Evolutionary conservation across 1,140 invertebrate genomes (phyloP).

Genomic region (Lerema accius): DNA sequence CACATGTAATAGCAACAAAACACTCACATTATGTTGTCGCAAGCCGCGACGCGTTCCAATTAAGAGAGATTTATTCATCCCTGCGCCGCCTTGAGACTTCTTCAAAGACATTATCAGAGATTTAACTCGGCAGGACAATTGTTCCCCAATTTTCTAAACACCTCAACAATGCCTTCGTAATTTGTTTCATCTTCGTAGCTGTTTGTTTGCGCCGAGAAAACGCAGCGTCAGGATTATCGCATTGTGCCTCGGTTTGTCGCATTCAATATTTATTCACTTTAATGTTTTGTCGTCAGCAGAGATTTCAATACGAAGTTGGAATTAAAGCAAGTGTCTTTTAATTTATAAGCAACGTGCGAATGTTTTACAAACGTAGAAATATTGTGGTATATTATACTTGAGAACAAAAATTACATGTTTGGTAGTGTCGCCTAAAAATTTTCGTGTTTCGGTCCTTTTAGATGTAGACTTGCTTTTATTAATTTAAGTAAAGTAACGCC

Average conservation of each 20-base stretch:
- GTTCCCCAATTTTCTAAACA: constrained; percentile 76
- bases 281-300: constrained; percentile 60
- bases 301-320: constrained; percentile 51
- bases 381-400: too few species aligned
- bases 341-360: constrained; percentile 45
- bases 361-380: constrained; percentile 35
- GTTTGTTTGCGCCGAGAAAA: constrained; percentile 65
- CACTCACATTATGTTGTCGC: constrained; percentile 69
- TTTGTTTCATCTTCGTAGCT: constrained; percentile 68
- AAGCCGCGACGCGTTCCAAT: constrained; percentile 65
- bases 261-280: constrained; percentile 65
- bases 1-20: constrained; percentile 53
- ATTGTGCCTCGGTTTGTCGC: constrained; percentile 52
- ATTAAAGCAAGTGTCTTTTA: constrained; percentile 55
- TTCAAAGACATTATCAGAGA: constrained; percentile 72
- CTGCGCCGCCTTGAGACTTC: constrained; percentile 56
- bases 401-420: too few species aligned
- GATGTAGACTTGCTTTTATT: too few species aligned
- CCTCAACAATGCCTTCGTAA: constrained; percentile 69
- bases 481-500: too few species aligned
- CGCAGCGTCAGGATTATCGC: constrained; percentile 48
- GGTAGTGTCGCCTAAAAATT: too few species aligned
- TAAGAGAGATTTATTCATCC: constrained; percentile 76
- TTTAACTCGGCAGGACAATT: constrained; percentile 73
- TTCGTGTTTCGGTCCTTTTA: too few species aligned